Conservation (phyloP, 2,888 invertebrate species). For the Capitulum mitella region DNA sequence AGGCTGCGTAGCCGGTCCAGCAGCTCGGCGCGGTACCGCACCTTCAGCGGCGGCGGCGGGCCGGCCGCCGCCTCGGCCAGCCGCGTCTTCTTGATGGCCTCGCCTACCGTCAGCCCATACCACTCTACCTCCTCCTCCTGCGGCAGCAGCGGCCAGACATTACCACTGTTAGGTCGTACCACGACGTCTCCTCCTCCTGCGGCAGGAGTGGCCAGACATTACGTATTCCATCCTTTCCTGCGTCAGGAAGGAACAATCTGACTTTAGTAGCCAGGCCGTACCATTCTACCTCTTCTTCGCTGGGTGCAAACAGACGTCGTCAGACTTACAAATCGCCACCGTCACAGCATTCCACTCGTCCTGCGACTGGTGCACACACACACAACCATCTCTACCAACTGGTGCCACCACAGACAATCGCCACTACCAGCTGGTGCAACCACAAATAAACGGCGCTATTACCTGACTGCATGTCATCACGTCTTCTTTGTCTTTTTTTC, state of each 20-base stretch:
- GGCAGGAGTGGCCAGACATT: neutral
- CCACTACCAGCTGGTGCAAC: too few species aligned
- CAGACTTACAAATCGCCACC: neutral
- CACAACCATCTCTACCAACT: neutral
- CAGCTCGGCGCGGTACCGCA: slow-evolving; percentile 31
- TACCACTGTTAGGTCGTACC: neutral
- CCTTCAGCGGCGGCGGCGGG: slow-evolving; percentile 29
- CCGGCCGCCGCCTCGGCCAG: slow-evolving; percentile 28
- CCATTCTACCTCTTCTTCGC: too few species aligned
- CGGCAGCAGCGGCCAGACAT: too few species aligned
- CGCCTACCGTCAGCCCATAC: slow-evolving; percentile 33
- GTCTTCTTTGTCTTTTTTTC: too few species aligned
- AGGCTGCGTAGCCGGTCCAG: slow-evolving; percentile 26
- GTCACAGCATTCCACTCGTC: too few species aligned
- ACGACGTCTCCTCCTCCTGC: too few species aligned
- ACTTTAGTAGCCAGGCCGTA: too few species aligned
- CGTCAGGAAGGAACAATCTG: too few species aligned
- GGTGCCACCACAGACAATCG: too few species aligned
- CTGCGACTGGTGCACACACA: neutral
- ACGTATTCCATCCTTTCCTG: too few species aligned
- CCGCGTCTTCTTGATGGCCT: slow-evolving; percentile 32
- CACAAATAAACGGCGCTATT: neutral
- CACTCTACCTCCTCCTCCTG: slow-evolving; percentile 34
- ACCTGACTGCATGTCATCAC: neutral
- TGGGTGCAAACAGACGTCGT: neutral